Base-by-base conservation (phyloP, 1,140 invertebrate genomes). In the Bombus picipes region DNA sequence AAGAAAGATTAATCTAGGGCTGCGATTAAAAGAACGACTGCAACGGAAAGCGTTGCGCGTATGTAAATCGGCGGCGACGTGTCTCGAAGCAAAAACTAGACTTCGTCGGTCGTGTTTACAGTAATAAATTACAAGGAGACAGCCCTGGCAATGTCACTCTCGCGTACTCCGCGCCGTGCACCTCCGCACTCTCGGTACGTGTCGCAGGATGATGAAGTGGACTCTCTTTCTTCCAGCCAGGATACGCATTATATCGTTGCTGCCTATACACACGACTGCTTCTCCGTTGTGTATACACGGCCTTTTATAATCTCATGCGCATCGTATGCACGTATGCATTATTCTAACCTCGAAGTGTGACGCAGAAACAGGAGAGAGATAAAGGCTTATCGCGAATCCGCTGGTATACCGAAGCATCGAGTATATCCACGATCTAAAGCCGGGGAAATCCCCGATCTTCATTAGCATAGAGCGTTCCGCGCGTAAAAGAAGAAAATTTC, bases 131-230 rank as follows among this genome's bases (percentile, higher is more conserved):
- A 76, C 75, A 43, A 78, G 66, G n/a, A 80, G 83, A 65, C 85
- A 78, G 80, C 32, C 34, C n/a, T 62, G 85, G 73, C 75, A 75
- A 86, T 70, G 80, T 83, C 62, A 81, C 37, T 62, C 53, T 62
- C 75, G 75, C 75, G 75, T n/a, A n/a, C 3, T 76, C 18, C 47
- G 9, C n/a, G 41, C 47, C 25, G 10, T n/a, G 25, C 70, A 39
- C 70, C 70, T n/a, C 37, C 39, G 70, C 37, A 37, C 68, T 39
- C 59, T 62, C 39, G 28, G 28, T 72, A 13, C 5, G 43, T 13
- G 59, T 57, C 75, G 81, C 85, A 53, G 84, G 68, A 89, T 89
- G 85, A 90, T 83, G 77, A 87, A 90, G 84, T 90, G 81, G 80
- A 66, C 89, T 84, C 77, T 76, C 81, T 41, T 15, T 47, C 66